phyloP scores from a whole-genome alignment of 2,113 vertebrate species.

The Hylia prasina region DNA sequence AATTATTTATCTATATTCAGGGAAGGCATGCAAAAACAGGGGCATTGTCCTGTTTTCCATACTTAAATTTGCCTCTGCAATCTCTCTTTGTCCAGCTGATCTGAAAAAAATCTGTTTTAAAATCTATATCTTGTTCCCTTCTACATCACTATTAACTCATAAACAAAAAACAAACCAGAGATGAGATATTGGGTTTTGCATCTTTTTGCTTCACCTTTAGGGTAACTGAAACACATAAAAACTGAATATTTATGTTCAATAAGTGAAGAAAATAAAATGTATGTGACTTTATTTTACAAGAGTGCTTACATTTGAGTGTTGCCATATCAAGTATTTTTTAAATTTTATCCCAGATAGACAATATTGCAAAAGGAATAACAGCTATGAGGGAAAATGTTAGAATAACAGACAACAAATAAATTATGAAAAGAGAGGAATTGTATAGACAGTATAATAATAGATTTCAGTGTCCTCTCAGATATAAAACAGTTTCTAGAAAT shows the following conservation, averaged over 20 bases:
- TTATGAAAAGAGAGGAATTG: background rate
- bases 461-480: background rate
- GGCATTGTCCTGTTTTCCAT: background rate
- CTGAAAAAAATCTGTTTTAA: background rate
- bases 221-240: background rate
- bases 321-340: background rate
- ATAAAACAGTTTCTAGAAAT: conserved; percentile 10
- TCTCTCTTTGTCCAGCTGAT: background rate
- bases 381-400: background rate
- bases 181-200: background rate
- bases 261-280: background rate
- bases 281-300: conserved; percentile 23
- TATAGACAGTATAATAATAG: background rate
- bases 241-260: background rate
- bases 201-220: background rate
- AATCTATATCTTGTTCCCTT: background rate
- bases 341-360: background rate
- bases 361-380: background rate
- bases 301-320: conserved; percentile 1
- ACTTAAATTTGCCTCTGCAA: background rate
- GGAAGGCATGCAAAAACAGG: background rate
- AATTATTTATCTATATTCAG: background rate
- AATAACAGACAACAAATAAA: conserved; percentile 36
- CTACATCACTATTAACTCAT: background rate
- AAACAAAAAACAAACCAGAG: background rate